Conservation (phyloP, 2,797 vertebrate species). For the Rhabdomys pumilio region DNA sequence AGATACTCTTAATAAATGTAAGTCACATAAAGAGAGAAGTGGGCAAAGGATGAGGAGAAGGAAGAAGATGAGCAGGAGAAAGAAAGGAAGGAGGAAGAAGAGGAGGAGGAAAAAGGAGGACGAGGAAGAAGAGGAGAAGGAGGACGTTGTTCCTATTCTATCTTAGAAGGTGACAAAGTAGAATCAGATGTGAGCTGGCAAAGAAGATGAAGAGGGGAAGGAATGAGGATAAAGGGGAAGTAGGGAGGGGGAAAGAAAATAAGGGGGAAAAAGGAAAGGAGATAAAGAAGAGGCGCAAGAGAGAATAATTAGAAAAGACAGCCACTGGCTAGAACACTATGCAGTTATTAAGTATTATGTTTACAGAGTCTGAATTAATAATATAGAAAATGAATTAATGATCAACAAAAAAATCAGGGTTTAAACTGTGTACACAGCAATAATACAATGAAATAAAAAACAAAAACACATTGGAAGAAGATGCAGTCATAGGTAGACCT, state of each 20-base stretch:
- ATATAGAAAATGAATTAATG: constrained; percentile 66
- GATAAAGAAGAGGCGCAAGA: not conserved
- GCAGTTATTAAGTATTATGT: constrained; percentile 55
- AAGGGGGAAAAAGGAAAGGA: too few relatives aligned
- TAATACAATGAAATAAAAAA: constrained; percentile 12
- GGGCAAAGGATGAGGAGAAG: not conserved
- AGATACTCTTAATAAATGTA: constrained; percentile 34
- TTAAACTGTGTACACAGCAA: constrained; percentile 29
- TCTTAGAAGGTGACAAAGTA: not conserved
- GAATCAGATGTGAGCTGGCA: not conserved
- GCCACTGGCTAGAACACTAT: constrained; percentile 48
- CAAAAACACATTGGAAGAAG: not conserved
- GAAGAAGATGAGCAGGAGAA: not conserved
- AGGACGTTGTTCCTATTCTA: not conserved
- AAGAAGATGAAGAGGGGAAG: not conserved
- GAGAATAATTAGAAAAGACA: constrained; percentile 44
- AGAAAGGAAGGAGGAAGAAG: not conserved
- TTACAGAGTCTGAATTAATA: constrained; percentile 63
- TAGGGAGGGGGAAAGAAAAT: not conserved
- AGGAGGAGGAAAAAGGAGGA: not conserved
- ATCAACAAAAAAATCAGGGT: constrained; percentile 45
- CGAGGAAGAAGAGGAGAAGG: not conserved
- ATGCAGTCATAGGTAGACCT: not conserved
- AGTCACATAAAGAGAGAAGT: not conserved
- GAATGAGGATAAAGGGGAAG: not conserved